Evolutionary conservation across 2,113 vertebrate species (phyloP).

Genomic region (Meriones unguiculatus): DNA sequence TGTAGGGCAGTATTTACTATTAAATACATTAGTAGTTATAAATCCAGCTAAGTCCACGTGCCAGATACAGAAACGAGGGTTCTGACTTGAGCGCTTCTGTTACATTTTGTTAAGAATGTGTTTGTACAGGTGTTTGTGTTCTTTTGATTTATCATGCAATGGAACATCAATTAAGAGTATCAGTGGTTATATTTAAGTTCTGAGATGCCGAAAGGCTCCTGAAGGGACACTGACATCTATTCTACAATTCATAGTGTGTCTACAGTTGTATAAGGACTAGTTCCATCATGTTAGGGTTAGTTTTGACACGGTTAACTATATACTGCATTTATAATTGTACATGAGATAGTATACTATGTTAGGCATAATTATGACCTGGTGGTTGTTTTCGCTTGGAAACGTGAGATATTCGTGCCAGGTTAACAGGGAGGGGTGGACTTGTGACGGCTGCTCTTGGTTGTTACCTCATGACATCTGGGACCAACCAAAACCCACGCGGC

Average conservation of each 20-base stretch:
- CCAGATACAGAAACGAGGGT: not conserved
- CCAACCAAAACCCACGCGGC: not conserved
- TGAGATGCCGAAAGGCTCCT: not conserved
- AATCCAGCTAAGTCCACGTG: not conserved
- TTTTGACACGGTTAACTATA: not conserved
- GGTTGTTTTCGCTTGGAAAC: not conserved
- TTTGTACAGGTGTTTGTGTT: not conserved
- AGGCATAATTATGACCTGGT: not conserved
- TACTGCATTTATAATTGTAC: not conserved
- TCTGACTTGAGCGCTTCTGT: not conserved
- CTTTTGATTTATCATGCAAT: not conserved
- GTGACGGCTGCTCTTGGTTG: not conserved
- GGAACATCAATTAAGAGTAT: not conserved
- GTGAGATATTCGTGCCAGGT: not conserved
- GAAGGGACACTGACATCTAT: not conserved
- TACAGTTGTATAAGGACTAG: not conserved
- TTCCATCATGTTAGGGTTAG: not conserved
- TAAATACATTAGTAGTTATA: not conserved
- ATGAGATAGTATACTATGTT: not conserved
- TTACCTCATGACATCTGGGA: not conserved
- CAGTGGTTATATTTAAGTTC: not conserved
- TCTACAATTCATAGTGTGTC: not conserved
- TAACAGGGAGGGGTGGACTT: not conserved
- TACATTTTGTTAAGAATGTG: not conserved
- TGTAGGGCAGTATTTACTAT: not conserved